These are phyloP conservation scores for Dendrocincla fuliginosa DNA, from an alignment of 2,797 vertebrate species.

Conservation along the genomic window DNA sequence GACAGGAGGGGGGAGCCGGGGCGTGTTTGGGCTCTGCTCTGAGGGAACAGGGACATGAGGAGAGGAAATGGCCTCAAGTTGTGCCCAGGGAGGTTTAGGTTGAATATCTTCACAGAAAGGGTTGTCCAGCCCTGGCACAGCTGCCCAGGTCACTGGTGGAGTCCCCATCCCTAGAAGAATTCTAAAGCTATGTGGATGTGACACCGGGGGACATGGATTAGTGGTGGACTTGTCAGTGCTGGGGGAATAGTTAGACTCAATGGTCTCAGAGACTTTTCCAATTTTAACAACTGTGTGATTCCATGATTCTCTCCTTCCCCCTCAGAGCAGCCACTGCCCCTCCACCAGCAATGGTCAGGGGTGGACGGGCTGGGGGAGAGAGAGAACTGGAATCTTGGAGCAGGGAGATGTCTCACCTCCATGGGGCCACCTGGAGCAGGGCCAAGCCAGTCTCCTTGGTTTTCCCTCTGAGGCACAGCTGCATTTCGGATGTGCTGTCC, in stretches of 20 bases:
- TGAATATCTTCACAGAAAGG: neutral
- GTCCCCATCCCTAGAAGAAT: neutral
- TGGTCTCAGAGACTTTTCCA: neutral
- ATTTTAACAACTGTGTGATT: neutral
- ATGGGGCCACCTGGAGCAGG: neutral
- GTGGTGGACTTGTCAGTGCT: neutral
- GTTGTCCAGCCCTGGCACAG: neutral
- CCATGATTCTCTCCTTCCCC: neutral
- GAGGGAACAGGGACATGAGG: neutral
- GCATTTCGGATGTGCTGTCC: neutral
- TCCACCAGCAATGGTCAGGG: neutral
- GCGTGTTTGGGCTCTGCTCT: rapidly evolving
- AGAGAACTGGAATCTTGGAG: neutral
- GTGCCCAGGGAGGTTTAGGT: neutral
- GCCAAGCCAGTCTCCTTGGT: neutral
- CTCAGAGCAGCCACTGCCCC: neutral
- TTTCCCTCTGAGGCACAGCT: neutral
- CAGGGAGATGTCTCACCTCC: neutral
- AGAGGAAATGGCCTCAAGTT: neutral
- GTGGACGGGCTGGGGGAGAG: neutral
- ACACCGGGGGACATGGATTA: neutral
- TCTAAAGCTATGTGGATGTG: neutral
- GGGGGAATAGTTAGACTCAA: neutral
- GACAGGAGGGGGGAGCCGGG: rapidly evolving
- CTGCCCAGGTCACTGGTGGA: neutral